Evolutionary conservation across 2,888 invertebrate genomes (phyloP).

Genomic region (Tanypteryx hageni): DNA sequence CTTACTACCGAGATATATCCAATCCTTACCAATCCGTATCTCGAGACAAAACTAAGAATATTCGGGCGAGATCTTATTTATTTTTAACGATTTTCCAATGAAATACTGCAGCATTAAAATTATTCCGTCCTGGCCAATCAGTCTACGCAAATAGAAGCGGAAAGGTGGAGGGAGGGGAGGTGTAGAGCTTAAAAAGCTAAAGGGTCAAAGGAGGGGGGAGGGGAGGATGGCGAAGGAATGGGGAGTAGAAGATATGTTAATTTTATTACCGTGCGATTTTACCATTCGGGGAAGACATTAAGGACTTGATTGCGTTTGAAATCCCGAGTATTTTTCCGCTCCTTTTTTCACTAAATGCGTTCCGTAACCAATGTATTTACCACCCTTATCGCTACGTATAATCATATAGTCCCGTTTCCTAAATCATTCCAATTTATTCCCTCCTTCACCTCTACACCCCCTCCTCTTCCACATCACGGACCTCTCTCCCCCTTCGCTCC

Average conservation of each 20-base stretch:
- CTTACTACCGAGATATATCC: slow-evolving; percentile 34
- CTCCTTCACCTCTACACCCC: neutral
- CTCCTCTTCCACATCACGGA: neutral
- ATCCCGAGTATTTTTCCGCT: slow-evolving; percentile 44
- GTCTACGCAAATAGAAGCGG: slow-evolving; percentile 51
- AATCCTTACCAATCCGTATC: slow-evolving; percentile 38
- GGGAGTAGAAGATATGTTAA: slow-evolving; percentile 52
- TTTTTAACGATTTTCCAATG: slow-evolving; percentile 11
- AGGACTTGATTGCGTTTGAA: slow-evolving; percentile 56
- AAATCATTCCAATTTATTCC: slow-evolving; percentile 54
- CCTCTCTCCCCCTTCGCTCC: neutral
- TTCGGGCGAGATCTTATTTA: neutral
- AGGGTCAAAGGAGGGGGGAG: neutral
- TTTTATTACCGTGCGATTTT: slow-evolving; percentile 58
- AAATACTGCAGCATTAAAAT: slow-evolving; percentile 26
- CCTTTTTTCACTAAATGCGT: slow-evolving; percentile 7
- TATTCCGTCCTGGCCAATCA: slow-evolving; percentile 18
- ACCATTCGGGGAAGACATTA: slow-evolving; percentile 48
- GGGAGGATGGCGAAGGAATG: too few relatives aligned
- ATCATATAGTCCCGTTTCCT: slow-evolving; percentile 38
- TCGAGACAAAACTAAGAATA: slow-evolving; percentile 38
- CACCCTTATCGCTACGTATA: slow-evolving; percentile 32
- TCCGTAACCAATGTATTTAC: slow-evolving; percentile 52
- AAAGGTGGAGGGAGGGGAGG: neutral
- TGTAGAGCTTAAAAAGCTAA: neutral